Percentiles rank a stretch among this genome's conserved stretches.
Evolutionary conservation across 2,797 vertebrate genomes (phyloP).

Genomic region (Cirrhinus molitorella): DNA sequence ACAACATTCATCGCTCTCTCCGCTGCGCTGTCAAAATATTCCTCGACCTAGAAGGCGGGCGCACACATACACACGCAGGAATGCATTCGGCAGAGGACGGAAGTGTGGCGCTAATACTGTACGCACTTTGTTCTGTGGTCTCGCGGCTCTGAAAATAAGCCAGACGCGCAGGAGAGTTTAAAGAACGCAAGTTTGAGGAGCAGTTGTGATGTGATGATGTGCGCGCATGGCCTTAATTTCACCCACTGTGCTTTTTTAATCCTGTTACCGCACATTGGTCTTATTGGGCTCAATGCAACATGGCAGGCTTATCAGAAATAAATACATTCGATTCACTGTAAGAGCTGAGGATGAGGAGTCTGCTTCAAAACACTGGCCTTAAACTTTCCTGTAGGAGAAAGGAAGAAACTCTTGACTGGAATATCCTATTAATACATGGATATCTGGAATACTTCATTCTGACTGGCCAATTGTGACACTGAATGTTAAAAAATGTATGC

Average conservation of each 20-base stretch:
- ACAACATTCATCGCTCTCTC: conserved; percentile 61
- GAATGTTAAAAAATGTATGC: neutral
- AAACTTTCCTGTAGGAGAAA: conserved; percentile 68
- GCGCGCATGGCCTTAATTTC: conserved; percentile 74
- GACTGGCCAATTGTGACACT: neutral
- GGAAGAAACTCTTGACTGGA: conserved; percentile 63
- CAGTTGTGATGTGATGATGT: conserved; percentile 65
- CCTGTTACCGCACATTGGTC: conserved; percentile 69
- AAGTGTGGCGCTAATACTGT: conserved; percentile 31
- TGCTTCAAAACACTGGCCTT: conserved; percentile 74
- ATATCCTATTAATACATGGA: conserved; percentile 3
- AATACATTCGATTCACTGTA: conserved; percentile 74
- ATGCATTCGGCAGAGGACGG: conserved; percentile 18
- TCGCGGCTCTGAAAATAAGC: conserved; percentile 8
- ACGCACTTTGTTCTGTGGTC: conserved; percentile 24
- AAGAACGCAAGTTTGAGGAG: conserved; percentile 65
- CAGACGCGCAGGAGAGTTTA: conserved; percentile 43
- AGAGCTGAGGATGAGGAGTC: conserved; percentile 70
- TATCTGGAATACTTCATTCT: neutral
- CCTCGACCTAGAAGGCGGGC: conserved; percentile 32
- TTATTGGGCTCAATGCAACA: conserved; percentile 69
- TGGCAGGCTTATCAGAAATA: conserved; percentile 75
- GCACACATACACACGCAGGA: neutral
- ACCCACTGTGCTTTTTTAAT: conserved; percentile 70
- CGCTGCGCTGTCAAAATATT: conserved; percentile 54